Evolutionary conservation across 2,888 invertebrate species (phyloP), one percentile per base, ranked within the genome.

Genomic region (Bembecia ichneumoniformis): DNA sequence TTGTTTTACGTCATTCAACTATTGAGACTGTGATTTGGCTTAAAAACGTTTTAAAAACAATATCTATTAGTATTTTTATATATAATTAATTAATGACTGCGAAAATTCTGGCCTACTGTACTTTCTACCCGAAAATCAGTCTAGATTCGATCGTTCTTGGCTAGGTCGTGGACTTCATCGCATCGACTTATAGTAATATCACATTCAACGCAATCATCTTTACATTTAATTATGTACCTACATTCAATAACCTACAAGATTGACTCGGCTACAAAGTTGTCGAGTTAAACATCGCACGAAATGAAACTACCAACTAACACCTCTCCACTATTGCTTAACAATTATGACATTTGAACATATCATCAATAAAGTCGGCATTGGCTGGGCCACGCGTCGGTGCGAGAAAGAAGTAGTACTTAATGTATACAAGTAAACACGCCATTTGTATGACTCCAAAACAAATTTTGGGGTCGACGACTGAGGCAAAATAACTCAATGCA

Each of bases 121-220:
- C 74, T 70, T 35, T 81, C 83, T 86, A 84, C 80, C 84, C 78
- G 77, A 82, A 84, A 82, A 86, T 87, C 84, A 87, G 86, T 87
- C 86, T 79, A 74, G 71, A 56, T 74, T 76, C 79, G 73, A 71
- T 78, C 77, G 59, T 76, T 72, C 74, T 78, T 75, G 77, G 75
- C 74, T 80, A 64, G 61, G 58, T 68, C 66, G 64, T 66, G 69
- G 68, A 75, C 71, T 64, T 63, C 57, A 54, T 58, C 68, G 70
- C 67, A 63, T 69, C 61, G 67, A 72, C 79, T 77, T 82, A 82
- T 73, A 77, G 74, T 86, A 80, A 82, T 87, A 87, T 88, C 87
- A 87, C 87, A 88, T 78, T 78, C 77, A 63, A 70, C 70, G 64
- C 76, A 73, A 74, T 68, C 73, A 70, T 68, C 66, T 64, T 58